Evolutionary conservation across 2,888 invertebrate species (phyloP), one percentile per base, ranked within the genome.

Genomic region (Thereva nobilitata): DNA sequence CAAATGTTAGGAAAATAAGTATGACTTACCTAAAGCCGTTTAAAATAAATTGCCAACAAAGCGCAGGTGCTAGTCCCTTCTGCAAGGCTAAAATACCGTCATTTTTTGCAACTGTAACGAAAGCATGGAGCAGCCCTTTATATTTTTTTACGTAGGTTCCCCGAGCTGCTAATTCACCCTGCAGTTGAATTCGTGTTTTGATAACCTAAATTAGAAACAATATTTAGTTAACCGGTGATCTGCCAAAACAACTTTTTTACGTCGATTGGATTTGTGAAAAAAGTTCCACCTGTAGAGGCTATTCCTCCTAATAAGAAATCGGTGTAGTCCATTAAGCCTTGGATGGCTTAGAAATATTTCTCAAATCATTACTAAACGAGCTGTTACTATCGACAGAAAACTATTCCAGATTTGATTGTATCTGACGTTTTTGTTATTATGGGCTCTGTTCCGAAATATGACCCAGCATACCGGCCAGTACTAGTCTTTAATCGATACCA

Each of bases 171-270:
- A 95, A 77, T 80, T 95, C 92, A 0, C 92, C 92, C 77, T 96
- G 95, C 10, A 96, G 83, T 77, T 96, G 95, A 74, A 95, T 86
- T 10, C 95, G 85, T 0, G 92, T 94, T 81, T 96, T 96, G 9
- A 94, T 87, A 7, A 80, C 80, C 76, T 76, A 47, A 1, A 8
- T 1, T 12, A 6, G 50, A 54, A 49, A 56, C 10, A 23, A 23
- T 44, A 63, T 53, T 6, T 44, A 42, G n/a, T 38, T 59, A 12
- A 37, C 6, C 50, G 10, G 12, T 64, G 10, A 41, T 59, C 57
- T 34, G 63, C 23, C 8, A 40, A 38, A 49, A 52, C 50, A 41
- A 54, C 63, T 6, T 55, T 68, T 68, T 71, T 71, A 76, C 77
- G 78, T 92, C 92, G 53, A 92, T 81, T 0, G 95, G 95, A 78